Evolutionary conservation across 2,797 vertebrate species (phyloP).

Genomic region (Sebastes dallii): DNA sequence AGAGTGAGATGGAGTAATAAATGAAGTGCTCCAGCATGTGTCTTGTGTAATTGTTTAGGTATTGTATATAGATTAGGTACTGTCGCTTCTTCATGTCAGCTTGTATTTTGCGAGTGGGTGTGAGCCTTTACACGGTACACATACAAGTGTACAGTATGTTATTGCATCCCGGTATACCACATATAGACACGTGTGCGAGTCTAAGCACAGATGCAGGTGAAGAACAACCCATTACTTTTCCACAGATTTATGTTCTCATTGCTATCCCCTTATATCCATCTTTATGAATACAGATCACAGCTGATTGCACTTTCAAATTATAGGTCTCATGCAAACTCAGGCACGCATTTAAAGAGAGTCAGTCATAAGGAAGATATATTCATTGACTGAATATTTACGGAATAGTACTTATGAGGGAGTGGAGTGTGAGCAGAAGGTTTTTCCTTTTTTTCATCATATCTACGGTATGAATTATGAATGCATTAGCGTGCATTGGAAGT

Average conservation of each 20-base stretch:
- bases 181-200: neutral
- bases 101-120: neutral
- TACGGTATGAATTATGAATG: slow-evolving; percentile 47
- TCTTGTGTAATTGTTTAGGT: neutral
- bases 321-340: neutral
- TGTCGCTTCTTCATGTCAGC: neutral
- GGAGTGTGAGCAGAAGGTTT: neutral
- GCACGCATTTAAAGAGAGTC: neutral
- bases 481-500: slow-evolving; percentile 8
- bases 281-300: slow-evolving; percentile 26
- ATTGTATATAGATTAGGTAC: slow-evolving; percentile 1
- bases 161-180: neutral
- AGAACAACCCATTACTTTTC: neutral
- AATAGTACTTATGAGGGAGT: slow-evolving; percentile 7
- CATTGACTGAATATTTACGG: slow-evolving; percentile 8
- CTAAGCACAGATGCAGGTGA: neutral
- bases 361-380: slow-evolving; percentile 10
- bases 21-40: slow-evolving; percentile 3
- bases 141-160: neutral
- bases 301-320: slow-evolving; percentile 7
- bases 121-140: neutral
- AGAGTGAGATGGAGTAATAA: slow-evolving; percentile 13
- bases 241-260: neutral
- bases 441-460: neutral
- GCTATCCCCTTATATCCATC: neutral